Evolutionary conservation across 2,797 vertebrate genomes (phyloP).

Genomic region (Brachyalestes nurse): DNA sequence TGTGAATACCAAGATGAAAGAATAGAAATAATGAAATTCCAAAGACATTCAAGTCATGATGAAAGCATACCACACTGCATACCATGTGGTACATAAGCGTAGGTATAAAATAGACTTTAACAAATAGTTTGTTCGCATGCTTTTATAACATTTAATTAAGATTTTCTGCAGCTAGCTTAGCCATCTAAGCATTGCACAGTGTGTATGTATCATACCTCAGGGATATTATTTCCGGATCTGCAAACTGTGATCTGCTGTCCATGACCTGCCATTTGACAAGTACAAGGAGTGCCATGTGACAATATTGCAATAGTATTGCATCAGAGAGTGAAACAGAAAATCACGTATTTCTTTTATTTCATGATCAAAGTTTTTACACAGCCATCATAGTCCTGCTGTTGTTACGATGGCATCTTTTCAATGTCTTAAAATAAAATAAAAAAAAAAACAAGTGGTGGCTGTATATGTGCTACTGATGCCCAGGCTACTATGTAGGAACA

Average conservation of each 20-base stretch:
- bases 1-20: too few species aligned
- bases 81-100: too few species aligned
- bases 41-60: too few species aligned
- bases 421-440: too few species aligned
- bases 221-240: neutral
- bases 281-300: neutral
- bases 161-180: too few species aligned
- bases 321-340: neutral
- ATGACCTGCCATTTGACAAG: slow-evolving; percentile 1
- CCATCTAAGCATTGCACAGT: too few species aligned
- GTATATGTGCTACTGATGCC: neutral
- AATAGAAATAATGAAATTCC: too few species aligned
- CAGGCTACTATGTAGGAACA: neutral
- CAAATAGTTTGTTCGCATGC: too few species aligned
- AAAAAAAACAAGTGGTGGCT: neutral
- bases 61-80: too few species aligned
- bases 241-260: neutral
- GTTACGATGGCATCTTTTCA: neutral
- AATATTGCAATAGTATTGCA: neutral
- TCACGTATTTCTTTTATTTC: neutral
- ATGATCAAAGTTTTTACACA: neutral
- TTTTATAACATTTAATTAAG: too few species aligned
- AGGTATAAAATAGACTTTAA: too few species aligned
- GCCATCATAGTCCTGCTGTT: neutral
- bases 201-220: neutral